Conservation (phyloP, 2,797 vertebrate species). For the Sebastes trivittatus region DNA sequence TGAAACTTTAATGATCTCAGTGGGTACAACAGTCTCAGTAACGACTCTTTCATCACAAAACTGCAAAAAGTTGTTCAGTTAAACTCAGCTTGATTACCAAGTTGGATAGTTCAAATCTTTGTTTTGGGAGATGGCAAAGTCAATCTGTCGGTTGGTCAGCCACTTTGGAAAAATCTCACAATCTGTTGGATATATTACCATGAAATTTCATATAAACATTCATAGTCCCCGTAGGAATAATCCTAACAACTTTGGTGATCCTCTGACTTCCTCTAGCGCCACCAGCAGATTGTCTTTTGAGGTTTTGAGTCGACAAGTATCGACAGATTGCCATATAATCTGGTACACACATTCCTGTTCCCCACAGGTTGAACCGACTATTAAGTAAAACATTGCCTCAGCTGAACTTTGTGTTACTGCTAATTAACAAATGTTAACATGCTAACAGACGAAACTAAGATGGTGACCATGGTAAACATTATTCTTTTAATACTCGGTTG, state of each 20-base stretch:
- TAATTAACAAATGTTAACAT: not conserved
- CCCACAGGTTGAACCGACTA: not conserved
- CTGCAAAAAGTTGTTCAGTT: not conserved
- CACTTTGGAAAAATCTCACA: not conserved
- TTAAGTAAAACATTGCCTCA: not conserved
- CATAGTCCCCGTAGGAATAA: not conserved
- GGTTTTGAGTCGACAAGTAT: not conserved
- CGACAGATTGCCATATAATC: no score
- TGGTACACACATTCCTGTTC: not conserved
- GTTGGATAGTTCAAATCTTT: not conserved
- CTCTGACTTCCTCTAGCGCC: not conserved
- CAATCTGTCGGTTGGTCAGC: no score
- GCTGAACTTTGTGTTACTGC: not conserved
- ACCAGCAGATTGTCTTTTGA: not conserved
- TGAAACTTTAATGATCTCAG: constrained; percentile 23
- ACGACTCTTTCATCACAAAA: not conserved
- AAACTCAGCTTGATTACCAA: not conserved
- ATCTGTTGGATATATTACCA: not conserved
- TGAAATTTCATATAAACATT: not conserved
- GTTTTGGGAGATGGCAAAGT: not conserved
- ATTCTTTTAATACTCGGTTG: no score
- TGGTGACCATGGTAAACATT: not conserved
- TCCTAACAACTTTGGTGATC: not conserved
- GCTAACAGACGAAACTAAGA: not conserved
- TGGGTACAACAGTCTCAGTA: not conserved